A percentile compares a stretch with the other conserved stretches of the same genome.
Conservation (phyloP, 2,888 invertebrate species). For the Melanotus villosus region DNA sequence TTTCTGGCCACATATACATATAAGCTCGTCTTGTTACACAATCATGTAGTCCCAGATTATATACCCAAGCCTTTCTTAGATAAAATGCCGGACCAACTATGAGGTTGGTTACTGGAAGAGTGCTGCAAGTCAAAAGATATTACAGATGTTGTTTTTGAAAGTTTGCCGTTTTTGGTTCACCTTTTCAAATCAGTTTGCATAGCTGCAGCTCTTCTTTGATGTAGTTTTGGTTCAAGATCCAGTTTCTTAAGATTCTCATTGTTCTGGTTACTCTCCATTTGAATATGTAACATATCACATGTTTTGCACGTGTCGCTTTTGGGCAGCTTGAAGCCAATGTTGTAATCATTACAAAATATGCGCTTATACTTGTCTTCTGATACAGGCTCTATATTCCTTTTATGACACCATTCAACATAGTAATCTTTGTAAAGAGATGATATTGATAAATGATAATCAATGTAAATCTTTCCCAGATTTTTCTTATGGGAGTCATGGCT, state of each 20-base stretch:
- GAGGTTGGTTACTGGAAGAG: slow-evolving; percentile 42
- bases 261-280: background rate
- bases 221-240: too few species aligned
- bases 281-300: slow-evolving; percentile 24
- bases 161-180: slow-evolving; percentile 17
- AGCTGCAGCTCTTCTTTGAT: slow-evolving; percentile 33
- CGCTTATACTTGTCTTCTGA: slow-evolving; percentile 35
- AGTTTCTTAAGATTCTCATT: too few species aligned
- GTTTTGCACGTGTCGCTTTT: slow-evolving; percentile 48
- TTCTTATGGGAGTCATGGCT: slow-evolving; percentile 9
- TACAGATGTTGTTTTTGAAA: background rate
- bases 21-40: slow-evolving; percentile 40
- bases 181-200: slow-evolving; percentile 37
- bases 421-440: slow-evolving; percentile 41
- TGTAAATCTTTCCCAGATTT: slow-evolving; percentile 26
- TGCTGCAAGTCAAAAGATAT: too few species aligned
- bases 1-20: slow-evolving; percentile 48
- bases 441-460: slow-evolving; percentile 45
- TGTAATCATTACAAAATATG: slow-evolving; percentile 46
- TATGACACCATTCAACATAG: slow-evolving; percentile 46
- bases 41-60: slow-evolving; percentile 52
- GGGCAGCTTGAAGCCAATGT: slow-evolving; percentile 52
- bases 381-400: slow-evolving; percentile 33
- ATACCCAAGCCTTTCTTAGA: slow-evolving; percentile 48
- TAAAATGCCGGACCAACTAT: slow-evolving; percentile 50